These are phyloP conservation scores for Chelonia mydas DNA, from an alignment of 2,797 vertebrate species.

Conservation along the genomic window DNA sequence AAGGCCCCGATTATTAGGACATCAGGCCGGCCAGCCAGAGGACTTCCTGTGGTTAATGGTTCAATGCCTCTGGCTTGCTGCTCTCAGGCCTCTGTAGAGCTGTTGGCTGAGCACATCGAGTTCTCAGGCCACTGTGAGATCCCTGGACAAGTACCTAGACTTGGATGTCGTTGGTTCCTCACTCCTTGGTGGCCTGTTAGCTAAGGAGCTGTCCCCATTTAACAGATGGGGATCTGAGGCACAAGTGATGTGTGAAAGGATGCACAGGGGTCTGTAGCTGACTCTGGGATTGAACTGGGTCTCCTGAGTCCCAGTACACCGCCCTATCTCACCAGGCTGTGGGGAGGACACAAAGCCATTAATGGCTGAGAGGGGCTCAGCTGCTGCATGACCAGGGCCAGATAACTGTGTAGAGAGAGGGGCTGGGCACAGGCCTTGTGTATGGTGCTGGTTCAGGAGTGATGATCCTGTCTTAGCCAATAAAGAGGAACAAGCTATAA, in stretches of 20 bases:
- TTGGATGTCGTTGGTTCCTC: not conserved
- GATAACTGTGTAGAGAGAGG: not conserved
- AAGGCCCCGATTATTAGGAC: too few species aligned
- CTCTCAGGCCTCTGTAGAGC: not conserved
- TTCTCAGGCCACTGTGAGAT: not conserved
- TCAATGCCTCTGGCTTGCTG: not conserved
- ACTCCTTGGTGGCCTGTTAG: not conserved
- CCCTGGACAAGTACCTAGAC: not conserved
- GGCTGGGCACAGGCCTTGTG: not conserved
- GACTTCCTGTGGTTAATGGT: too few species aligned
- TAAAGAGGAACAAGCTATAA: too few species aligned
- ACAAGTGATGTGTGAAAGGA: too few species aligned
- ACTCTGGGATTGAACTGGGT: too few species aligned
- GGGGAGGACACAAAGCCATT: too few species aligned
- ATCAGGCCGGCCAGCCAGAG: too few species aligned
- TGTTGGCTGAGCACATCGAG: not conserved
- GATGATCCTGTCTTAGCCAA: not conserved
- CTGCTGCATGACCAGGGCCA: too few species aligned
- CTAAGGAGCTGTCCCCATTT: not conserved
- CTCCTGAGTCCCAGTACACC: too few species aligned
- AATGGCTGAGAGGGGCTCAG: too few species aligned
- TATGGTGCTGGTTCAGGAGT: not conserved
- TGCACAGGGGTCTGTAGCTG: too few species aligned
- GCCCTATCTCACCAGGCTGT: too few species aligned
- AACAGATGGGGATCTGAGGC: not conserved